A percentile compares a stretch with the other conserved stretches of the same genome.
These are phyloP conservation scores for Patiria miniata DNA, from an alignment of 35 echinoderm and acorn worm species.

Conservation along the genomic window DNA sequence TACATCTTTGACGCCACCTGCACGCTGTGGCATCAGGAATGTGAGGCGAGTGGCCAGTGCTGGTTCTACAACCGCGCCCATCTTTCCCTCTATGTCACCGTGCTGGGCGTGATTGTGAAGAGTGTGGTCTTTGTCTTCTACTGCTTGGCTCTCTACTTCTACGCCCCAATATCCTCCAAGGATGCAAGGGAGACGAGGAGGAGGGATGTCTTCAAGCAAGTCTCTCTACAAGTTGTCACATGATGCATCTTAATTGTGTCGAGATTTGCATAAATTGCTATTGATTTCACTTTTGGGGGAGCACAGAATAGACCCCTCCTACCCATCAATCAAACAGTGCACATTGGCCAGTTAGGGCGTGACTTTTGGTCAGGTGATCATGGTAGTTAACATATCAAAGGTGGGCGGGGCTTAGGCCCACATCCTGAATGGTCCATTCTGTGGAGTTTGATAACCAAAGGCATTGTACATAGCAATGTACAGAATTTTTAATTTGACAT, in stretches of 20 bases:
- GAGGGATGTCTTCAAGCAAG: not conserved
- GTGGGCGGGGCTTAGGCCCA: too few relatives aligned
- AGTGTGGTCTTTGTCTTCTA: not conserved
- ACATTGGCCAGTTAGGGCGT: too few relatives aligned
- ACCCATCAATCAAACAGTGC: too few relatives aligned
- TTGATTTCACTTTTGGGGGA: too few relatives aligned
- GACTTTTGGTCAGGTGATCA: too few relatives aligned
- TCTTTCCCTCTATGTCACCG: not conserved
- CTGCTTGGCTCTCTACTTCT: not conserved
- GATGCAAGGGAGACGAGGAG: not conserved
- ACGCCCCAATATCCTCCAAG: not conserved
- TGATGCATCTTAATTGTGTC: not conserved
- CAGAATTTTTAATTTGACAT: too few relatives aligned
- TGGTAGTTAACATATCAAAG: too few relatives aligned
- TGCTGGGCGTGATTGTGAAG: slow-evolving; percentile 26
- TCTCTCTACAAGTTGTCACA: not conserved
- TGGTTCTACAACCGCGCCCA: slow-evolving; percentile 36
- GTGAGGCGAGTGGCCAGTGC: slow-evolving; percentile 34
- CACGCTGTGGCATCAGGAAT: slow-evolving; percentile 48
- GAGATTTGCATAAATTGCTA: too few relatives aligned
- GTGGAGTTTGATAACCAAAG: too few relatives aligned
- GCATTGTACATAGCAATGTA: too few relatives aligned
- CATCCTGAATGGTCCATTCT: too few relatives aligned
- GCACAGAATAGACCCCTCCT: too few relatives aligned
- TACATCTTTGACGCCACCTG: slow-evolving; percentile 22